These are phyloP conservation scores for Drosophila kurseongensis DNA, from an alignment of 1,140 invertebrate species.

Conservation along the genomic window DNA sequence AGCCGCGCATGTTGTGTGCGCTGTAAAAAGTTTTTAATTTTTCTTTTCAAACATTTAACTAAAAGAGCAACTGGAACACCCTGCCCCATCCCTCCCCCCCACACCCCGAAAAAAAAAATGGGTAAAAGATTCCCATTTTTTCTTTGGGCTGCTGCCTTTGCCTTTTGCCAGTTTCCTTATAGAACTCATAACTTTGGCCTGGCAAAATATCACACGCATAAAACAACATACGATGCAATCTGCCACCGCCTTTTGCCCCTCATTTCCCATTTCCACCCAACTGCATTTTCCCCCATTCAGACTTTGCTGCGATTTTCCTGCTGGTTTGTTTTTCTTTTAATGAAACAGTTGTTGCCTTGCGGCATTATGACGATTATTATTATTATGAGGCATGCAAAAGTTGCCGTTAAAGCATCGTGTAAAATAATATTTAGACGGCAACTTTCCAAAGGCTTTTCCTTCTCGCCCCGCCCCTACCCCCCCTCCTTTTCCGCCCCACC, in stretches of 20 bases:
- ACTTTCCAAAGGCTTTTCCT: slow-evolving; percentile 29
- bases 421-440: slow-evolving; percentile 79
- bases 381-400: slow-evolving; percentile 80
- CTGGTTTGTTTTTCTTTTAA: slow-evolving; percentile 70
- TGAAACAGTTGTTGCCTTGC: slow-evolving; percentile 75
- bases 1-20: slow-evolving; percentile 61
- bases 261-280: not conserved
- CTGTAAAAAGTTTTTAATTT: slow-evolving; percentile 82
- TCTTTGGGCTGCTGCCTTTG: slow-evolving; percentile 41
- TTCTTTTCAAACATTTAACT: slow-evolving; percentile 82
- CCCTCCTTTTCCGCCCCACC: not conserved
- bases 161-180: slow-evolving; percentile 40
- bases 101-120: slow-evolving; percentile 1
- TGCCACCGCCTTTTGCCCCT: not conserved
- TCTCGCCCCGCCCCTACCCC: too few species aligned
- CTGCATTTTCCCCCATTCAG: not conserved
- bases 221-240: slow-evolving; percentile 66
- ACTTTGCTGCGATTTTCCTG: slow-evolving; percentile 35
- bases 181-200: slow-evolving; percentile 68
- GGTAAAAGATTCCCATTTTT: slow-evolving; percentile 68
- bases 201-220: slow-evolving; percentile 81
- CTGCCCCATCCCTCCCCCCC: not conserved
- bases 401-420: slow-evolving; percentile 79
- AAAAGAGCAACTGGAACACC: slow-evolving; percentile 80
- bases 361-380: slow-evolving; percentile 81